phyloP scores from a whole-genome alignment of 2,888 invertebrate genomes.

The Diarsia rubi region DNA sequence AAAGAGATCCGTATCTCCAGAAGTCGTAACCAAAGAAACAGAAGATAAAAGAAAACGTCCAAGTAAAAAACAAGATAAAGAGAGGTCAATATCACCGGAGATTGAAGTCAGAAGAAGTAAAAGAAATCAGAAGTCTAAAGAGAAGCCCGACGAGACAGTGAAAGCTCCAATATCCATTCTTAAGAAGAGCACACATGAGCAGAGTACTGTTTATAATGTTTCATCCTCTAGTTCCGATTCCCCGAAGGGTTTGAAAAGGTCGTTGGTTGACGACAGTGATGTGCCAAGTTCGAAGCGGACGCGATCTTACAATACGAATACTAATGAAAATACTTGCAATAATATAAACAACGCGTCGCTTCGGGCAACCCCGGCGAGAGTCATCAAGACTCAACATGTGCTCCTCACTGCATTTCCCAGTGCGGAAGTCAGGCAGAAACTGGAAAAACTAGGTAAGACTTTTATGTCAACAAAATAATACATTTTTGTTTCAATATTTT shows the following conservation, averaged over 20 bases:
- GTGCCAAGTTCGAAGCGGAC: constrained; percentile 76
- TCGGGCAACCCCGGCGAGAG: constrained; percentile 74
- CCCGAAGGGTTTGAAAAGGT: constrained; percentile 74
- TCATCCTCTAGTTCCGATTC: constrained; percentile 78
- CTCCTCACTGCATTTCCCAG: constrained; percentile 84
- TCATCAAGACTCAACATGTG: constrained; percentile 75
- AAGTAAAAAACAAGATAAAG: constrained; percentile 52
- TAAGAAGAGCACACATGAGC: constrained; percentile 71
- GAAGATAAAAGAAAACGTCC: constrained; percentile 46
- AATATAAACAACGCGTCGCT: constrained; percentile 60
- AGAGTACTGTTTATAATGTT: constrained; percentile 80
- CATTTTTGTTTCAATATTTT: neutral
- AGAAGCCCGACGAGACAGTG: constrained; percentile 61
- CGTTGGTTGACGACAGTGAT: constrained; percentile 67
- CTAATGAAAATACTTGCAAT: constrained; percentile 32
- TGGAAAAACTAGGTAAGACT: constrained; percentile 81
- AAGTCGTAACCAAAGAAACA: constrained; percentile 44
- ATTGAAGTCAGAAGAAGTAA: constrained; percentile 78
- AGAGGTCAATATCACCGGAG: constrained; percentile 66
- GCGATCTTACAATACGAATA: constrained; percentile 57
- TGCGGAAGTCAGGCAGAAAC: constrained; percentile 77
- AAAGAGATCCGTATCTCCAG: constrained; percentile 45
- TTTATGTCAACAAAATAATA: neutral
- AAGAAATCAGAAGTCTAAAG: constrained; percentile 72
- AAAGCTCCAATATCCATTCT: constrained; percentile 66